These are phyloP conservation scores for Varanus komodoensis DNA, from an alignment of 2,113 vertebrate species.

Conservation along the genomic window DNA sequence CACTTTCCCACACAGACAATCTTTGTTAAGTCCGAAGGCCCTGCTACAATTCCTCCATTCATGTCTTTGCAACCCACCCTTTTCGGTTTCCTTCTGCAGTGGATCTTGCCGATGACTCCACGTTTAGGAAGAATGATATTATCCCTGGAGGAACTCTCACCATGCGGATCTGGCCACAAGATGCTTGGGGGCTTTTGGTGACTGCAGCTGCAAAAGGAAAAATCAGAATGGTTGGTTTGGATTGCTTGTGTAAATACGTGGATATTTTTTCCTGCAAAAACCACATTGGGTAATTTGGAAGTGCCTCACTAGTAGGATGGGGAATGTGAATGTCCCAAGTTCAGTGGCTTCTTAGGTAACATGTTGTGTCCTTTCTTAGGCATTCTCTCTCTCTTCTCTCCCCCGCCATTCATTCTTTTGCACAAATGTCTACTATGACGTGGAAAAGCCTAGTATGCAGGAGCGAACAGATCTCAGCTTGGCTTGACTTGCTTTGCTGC, in stretches of 20 bases:
- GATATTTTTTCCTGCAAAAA: background rate
- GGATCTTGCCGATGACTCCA: constrained; percentile 69
- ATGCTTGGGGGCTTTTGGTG: constrained; percentile 72
- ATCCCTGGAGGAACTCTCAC: constrained; percentile 69
- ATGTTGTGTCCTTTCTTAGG: background rate
- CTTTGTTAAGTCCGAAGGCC: background rate
- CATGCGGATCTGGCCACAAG: constrained; percentile 73
- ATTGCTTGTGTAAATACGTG: background rate
- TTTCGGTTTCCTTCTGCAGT: constrained; percentile 53
- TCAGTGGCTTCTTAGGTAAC: background rate
- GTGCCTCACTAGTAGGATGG: background rate
- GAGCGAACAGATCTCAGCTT: too few species aligned
- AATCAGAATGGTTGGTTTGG: constrained; percentile 57
- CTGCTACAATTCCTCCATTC: background rate
- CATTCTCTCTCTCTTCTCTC: background rate
- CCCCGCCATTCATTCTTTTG: background rate
- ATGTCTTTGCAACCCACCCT: background rate
- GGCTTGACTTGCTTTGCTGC: too few species aligned
- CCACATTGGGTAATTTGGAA: background rate
- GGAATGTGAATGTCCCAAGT: background rate
- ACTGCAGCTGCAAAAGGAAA: constrained; percentile 72
- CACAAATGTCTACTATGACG: background rate
- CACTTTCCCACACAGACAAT: background rate
- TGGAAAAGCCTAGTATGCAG: too few species aligned
- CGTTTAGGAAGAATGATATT: constrained; percentile 63